Base-by-base conservation (phyloP, 2,797 vertebrate genomes). In the Falco biarmicus region DNA sequence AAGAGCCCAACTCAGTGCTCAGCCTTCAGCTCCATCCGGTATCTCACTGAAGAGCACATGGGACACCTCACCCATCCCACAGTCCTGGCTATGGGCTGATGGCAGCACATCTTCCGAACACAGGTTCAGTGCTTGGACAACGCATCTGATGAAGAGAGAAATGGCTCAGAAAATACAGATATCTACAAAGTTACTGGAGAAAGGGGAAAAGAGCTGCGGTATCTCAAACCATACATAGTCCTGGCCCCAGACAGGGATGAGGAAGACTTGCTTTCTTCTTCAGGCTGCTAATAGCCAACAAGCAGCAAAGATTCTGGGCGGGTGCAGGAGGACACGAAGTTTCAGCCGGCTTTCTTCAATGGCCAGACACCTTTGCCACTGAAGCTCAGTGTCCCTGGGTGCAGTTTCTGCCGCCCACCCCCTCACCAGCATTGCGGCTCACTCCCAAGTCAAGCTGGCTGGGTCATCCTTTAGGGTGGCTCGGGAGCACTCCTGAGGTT, bases 21-120 rank as follows among this genome's bases (percentile, higher is more conserved):
- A 63, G 76, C 34, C 63, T 56, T 43, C 83, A 87, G 70, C 39
- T 75, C 16, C 47, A 50, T 54, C 47, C 60, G 45, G 53, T 37
- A 78, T 24, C 1, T 65, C 73, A 59, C 32, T 32, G 26, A 25
- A 59, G 39, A 37, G 13, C 61, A 84, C 0, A 0, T 17, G 15
- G 66, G 56, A 84, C 9, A 29, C 24, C 47, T 57, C 39, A 39
- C 12, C 34, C n/a, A 28, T 29, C 14, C 28, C 69, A 47, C 70
- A 65, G 41, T 20, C n/a, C 60, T 29, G 47, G 48, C 31, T 77
- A 28, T 2, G 2, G 63, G 31, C 56, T 34, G 47, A 37, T 18
- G 21, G 31, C 43, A 81, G 37, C 8, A 1, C 29, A 24, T 43
- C 54, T 73, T 73, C 0, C 0, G 20, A 71, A 69, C 0, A 4